Percentiles rank a stretch among this genome's conserved stretches.
These are phyloP conservation scores for Lathamus discolor DNA, from an alignment of 2,113 vertebrate species.

Conservation along the genomic window DNA sequence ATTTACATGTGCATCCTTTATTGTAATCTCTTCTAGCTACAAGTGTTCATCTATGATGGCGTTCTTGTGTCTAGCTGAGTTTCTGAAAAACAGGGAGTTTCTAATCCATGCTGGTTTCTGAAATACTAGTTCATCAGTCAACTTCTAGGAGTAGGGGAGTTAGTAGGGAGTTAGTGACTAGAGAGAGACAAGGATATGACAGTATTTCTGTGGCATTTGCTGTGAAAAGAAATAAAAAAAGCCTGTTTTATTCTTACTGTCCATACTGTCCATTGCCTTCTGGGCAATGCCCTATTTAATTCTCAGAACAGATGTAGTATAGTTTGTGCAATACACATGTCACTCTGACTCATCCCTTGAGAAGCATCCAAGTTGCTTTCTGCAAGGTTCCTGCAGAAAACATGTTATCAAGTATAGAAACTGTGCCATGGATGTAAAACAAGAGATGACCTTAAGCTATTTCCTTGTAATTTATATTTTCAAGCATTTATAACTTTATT, in stretches of 20 bases:
- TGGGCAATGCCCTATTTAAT: not conserved
- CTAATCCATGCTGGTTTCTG: not conserved
- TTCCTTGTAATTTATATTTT: not conserved
- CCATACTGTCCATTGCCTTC: not conserved
- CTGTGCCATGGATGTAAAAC: not conserved
- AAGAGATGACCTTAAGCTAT: not conserved
- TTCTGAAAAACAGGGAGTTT: not conserved
- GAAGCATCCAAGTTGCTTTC: not conserved
- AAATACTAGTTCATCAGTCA: not conserved
- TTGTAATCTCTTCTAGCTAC: not conserved
- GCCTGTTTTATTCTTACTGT: not conserved
- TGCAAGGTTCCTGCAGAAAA: not conserved
- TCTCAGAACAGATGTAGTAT: not conserved
- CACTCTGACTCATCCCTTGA: not conserved
- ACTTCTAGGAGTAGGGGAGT: not conserved
- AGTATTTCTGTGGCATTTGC: not conserved
- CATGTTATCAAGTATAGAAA: not conserved
- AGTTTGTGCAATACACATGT: not conserved
- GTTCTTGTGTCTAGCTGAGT: not conserved
- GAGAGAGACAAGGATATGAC: not conserved
- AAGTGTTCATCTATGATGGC: not conserved
- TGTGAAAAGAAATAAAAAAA: fast-evolving
- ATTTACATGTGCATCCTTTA: not conserved
- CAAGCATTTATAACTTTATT: not conserved
- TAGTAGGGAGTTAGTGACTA: too few relatives aligned